Conservation (phyloP, 2,113 vertebrate genomes). For the Hemichromis elongatus region DNA sequence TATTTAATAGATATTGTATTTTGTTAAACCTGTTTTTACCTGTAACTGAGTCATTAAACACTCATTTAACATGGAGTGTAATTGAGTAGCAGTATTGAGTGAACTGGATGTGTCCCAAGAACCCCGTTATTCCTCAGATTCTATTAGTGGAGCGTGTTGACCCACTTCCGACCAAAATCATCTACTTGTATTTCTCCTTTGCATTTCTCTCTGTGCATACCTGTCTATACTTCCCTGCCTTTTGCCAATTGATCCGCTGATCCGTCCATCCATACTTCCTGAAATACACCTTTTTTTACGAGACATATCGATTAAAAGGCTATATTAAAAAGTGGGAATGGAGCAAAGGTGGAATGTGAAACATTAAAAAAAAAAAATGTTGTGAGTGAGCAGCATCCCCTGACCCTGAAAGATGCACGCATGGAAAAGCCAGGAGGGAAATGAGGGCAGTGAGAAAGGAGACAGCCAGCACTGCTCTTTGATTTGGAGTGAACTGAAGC, state of each 20-base stretch:
- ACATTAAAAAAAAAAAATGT: neutral
- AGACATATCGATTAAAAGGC: neutral
- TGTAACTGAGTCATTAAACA: neutral
- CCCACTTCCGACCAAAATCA: conserved; percentile 27
- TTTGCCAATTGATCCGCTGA: neutral
- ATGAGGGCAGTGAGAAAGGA: conserved; percentile 1
- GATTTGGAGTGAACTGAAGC: conserved; percentile 48
- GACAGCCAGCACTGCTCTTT: conserved; percentile 12
- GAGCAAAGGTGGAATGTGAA: neutral
- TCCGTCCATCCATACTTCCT: neutral
- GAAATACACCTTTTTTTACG: neutral
- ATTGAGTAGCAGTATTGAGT: neutral
- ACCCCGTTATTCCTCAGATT: conserved; percentile 2
- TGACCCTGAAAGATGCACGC: conserved; percentile 3
- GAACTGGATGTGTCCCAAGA: neutral
- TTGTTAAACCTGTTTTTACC: neutral
- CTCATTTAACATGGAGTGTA: neutral
- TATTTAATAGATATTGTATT: neutral
- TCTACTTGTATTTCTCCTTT: neutral
- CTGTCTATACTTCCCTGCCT: neutral
- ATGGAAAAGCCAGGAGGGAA: neutral
- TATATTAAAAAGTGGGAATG: neutral
- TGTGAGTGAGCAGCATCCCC: neutral
- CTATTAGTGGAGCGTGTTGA: conserved; percentile 21
- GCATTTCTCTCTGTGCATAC: neutral